Evolutionary conservation across 1,140 invertebrate genomes (phyloP).

Genomic region (Micrasema minimum): DNA sequence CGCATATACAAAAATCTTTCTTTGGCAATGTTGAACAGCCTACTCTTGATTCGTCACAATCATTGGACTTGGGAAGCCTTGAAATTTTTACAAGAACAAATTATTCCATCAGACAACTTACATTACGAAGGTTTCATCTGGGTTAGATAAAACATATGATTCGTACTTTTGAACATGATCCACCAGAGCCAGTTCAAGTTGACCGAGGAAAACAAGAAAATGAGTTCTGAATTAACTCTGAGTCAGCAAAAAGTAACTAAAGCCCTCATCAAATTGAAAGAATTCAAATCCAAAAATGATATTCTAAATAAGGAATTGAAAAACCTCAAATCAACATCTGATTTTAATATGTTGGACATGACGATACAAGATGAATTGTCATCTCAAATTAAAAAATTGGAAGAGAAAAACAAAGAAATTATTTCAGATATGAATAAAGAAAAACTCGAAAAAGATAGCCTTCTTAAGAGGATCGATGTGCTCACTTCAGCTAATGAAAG

Average conservation of each 20-base stretch:
- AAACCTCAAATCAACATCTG: conserved; percentile 64
- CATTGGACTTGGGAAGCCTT: conserved; percentile 24
- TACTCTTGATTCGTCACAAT: background rate
- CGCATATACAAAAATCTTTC: background rate
- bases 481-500: conserved; percentile 81
- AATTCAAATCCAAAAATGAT: conserved; percentile 76
- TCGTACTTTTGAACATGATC: conserved; percentile 47
- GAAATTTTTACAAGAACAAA: conserved; percentile 57
- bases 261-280: conserved; percentile 80
- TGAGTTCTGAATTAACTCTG: conserved; percentile 69
- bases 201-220: conserved; percentile 56
- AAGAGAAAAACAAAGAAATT: conserved; percentile 72
- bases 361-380: conserved; percentile 82
- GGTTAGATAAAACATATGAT: conserved; percentile 44
- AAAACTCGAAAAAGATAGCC: conserved; percentile 72
- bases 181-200: conserved; percentile 53
- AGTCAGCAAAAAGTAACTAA: conserved; percentile 75
- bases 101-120: conserved; percentile 30
- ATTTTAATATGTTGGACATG: conserved; percentile 74
- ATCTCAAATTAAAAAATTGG: conserved; percentile 72
- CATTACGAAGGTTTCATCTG: conserved; percentile 1
- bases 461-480: conserved; percentile 78
- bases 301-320: conserved; percentile 69
- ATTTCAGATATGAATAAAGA: conserved; percentile 69
- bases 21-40: background rate